A percentile compares a stretch with the other conserved stretches of the same genome.
Conservation (phyloP, 2,888 invertebrate genomes). For the Uloborus plumipes region DNA sequence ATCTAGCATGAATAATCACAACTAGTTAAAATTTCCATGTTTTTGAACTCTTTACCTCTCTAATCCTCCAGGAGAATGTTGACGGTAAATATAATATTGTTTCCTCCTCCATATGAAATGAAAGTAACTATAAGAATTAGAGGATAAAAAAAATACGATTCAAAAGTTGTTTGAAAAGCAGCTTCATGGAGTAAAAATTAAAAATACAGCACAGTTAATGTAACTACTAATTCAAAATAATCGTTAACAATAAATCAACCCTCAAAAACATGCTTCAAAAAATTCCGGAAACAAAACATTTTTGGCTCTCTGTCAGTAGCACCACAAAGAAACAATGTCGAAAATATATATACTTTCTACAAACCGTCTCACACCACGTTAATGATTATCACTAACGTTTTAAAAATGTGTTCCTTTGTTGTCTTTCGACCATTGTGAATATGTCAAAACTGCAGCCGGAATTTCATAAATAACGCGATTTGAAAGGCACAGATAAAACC, state of each 20-base stretch:
- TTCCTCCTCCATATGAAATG: too few species aligned
- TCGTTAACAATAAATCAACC: constrained; percentile 34
- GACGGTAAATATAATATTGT: too few species aligned
- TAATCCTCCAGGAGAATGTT: too few species aligned
- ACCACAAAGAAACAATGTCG: constrained; percentile 55
- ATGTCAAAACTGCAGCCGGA: constrained; percentile 50
- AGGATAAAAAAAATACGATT: too few species aligned
- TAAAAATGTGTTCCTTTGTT: constrained; percentile 58
- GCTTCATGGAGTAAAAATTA: too few species aligned
- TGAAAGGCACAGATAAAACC: constrained; percentile 58
- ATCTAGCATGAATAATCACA: too few species aligned
- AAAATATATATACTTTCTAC: constrained; percentile 44
- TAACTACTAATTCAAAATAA: too few species aligned
- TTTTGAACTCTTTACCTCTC: too few species aligned
- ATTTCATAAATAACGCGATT: constrained; percentile 61
- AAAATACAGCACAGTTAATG: too few species aligned
- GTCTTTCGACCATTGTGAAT: constrained; percentile 29
- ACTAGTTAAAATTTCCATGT: too few species aligned
- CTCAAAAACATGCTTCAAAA: constrained; percentile 37
- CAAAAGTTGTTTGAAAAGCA: too few species aligned
- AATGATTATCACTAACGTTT: constrained; percentile 60
- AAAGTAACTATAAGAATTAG: too few species aligned
- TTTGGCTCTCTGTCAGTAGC: constrained; percentile 37
- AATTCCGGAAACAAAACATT: constrained; percentile 52
- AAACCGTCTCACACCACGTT: constrained; percentile 28